Evolutionary conservation across 2,888 invertebrate species (phyloP).

Genomic region (Agonopterix arenella): DNA sequence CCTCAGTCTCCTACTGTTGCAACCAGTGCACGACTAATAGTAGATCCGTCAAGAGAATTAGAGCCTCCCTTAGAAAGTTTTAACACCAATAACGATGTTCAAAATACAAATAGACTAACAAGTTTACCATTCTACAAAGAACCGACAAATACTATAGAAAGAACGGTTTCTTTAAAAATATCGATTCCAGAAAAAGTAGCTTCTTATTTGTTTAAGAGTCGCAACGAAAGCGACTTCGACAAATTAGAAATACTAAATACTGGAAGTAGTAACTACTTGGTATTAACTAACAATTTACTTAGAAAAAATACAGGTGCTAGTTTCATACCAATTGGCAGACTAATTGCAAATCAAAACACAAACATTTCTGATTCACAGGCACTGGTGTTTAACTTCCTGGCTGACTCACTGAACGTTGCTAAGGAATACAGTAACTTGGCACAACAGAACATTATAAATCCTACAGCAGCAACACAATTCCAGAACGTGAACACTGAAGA

Average conservation of each 20-base stretch:
- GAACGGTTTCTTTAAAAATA: constrained; percentile 66
- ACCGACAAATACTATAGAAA: constrained; percentile 56
- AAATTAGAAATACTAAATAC: constrained; percentile 63
- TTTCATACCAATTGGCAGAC: constrained; percentile 56
- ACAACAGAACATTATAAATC: constrained; percentile 38
- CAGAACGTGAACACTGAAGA: constrained; percentile 47
- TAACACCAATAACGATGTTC: constrained; percentile 13
- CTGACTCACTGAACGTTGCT: constrained; percentile 63
- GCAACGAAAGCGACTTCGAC: constrained; percentile 43
- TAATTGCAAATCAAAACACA: constrained; percentile 46
- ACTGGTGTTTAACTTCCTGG: constrained; percentile 61
- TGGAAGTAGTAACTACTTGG: constrained; percentile 63
- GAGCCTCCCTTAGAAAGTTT: constrained; percentile 45
- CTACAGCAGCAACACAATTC: constrained; percentile 32
- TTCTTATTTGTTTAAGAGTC: constrained; percentile 50
- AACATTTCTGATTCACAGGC: constrained; percentile 70
- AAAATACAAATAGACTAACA: constrained; percentile 41
- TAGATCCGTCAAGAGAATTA: constrained; percentile 40
- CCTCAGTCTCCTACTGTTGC: constrained; percentile 29
- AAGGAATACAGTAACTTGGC: constrained; percentile 57
- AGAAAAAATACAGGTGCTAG: constrained; percentile 28
- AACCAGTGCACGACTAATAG: constrained; percentile 35
- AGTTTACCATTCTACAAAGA: constrained; percentile 56
- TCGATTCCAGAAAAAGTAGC: constrained; percentile 65
- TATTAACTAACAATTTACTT: constrained; percentile 46